Percentiles rank a stretch among this genome's conserved stretches.
These are phyloP conservation scores for Tetranychus cinnabarinus DNA, from an alignment of 1,140 invertebrate genomes.

Conservation along the genomic window DNA sequence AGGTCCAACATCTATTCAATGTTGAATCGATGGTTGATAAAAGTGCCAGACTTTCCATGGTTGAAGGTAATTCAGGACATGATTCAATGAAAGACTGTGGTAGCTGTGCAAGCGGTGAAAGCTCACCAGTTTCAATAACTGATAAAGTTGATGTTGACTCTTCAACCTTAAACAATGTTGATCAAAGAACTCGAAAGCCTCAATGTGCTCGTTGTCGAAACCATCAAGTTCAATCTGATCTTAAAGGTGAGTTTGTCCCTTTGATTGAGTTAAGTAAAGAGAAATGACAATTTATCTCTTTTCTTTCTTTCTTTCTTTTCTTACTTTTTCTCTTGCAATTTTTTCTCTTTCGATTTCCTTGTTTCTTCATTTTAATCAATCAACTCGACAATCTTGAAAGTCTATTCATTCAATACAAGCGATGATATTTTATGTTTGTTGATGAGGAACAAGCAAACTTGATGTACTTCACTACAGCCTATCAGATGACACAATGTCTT, in stretches of 20 bases:
- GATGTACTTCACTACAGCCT: too few species aligned
- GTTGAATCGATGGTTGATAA: neutral
- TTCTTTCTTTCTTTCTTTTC: neutral
- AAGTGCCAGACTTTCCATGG: neutral
- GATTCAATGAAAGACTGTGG: neutral
- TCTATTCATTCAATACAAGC: too few species aligned
- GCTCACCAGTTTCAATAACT: neutral
- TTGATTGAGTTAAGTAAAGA: neutral
- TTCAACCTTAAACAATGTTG: constrained; percentile 14
- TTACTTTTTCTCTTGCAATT: neutral
- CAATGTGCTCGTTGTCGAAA: constrained; percentile 88
- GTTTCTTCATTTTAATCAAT: neutral
- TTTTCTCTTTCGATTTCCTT: neutral
- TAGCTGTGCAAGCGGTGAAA: neutral
- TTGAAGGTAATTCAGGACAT: neutral
- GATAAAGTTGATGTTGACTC: constrained; percentile 1
- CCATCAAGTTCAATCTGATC: constrained; percentile 26
- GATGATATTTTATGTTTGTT: too few species aligned
- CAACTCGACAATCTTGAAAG: neutral
- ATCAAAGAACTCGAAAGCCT: constrained; percentile 26
- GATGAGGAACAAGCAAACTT: too few species aligned
- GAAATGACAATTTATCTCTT: neutral
- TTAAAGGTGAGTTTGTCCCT: constrained; percentile 21
- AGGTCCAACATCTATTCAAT: neutral
- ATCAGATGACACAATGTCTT: too few species aligned